A percentile compares a stretch with the other conserved stretches of the same genome.
phyloP scores from a whole-genome alignment of 2,113 vertebrate species.

The Gallinago media region DNA sequence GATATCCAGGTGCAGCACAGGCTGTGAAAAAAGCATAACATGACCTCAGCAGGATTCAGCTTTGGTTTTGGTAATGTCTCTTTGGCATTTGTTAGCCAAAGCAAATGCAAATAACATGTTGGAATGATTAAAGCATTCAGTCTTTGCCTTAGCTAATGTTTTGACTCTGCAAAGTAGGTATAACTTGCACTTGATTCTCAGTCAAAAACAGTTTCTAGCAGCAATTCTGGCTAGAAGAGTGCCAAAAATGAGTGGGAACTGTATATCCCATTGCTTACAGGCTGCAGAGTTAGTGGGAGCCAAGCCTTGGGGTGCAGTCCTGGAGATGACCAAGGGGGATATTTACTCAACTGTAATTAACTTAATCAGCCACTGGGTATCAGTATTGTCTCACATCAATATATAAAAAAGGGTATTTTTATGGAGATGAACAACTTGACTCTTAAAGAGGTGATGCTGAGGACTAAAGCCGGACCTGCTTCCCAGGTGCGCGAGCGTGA shows the following conservation, averaged over 20 bases:
- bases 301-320: neutral
- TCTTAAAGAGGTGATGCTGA: neutral
- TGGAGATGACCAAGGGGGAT: conserved; percentile 16
- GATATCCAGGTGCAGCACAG: conserved; percentile 11
- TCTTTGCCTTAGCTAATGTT: conserved; percentile 12
- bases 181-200: neutral
- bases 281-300: neutral
- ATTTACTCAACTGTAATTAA: conserved; percentile 69
- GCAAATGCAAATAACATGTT: conserved; percentile 55
- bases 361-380: conserved; percentile 74
- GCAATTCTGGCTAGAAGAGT: neutral
- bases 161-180: conserved; percentile 21
- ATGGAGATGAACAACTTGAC: neutral
- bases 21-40: neutral
- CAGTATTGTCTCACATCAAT: conserved; percentile 69
- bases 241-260: neutral
- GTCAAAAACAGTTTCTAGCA: conserved; percentile 1
- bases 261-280: neutral
- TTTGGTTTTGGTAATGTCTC: conserved; percentile 5
- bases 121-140: conserved; percentile 22
- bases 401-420: neutral
- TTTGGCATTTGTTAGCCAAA: conserved; percentile 46
- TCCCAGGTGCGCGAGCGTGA: fast-evolving
- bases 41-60: conserved; percentile 20
- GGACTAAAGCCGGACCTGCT: neutral